phyloP scores from a whole-genome alignment of 2,113 vertebrate genomes.

The Corynorhinus townsendii region DNA sequence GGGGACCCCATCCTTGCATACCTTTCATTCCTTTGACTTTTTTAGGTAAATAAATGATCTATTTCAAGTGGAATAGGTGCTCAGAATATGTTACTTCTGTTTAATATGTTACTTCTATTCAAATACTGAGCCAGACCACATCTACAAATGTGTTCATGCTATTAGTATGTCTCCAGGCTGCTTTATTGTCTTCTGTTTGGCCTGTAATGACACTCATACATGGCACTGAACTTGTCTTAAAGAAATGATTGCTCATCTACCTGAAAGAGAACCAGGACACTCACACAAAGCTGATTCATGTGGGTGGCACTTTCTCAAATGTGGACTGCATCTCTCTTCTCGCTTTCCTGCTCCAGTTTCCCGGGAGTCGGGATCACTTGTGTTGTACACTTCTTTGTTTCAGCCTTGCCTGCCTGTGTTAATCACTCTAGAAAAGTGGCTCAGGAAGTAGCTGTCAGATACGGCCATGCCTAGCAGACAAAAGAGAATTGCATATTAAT shows the following conservation, averaged over 20 bases:
- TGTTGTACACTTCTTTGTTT: not conserved
- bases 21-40: not conserved
- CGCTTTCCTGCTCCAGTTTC: not conserved
- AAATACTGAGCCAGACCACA: not conserved
- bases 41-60: not conserved
- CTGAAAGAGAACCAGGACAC: not conserved
- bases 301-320: not conserved
- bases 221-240: slow-evolving; percentile 8
- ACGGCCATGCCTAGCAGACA: not conserved
- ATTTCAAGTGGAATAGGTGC: not conserved
- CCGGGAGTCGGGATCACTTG: not conserved
- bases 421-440: not conserved
- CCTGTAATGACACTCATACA: not conserved
- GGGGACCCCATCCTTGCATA: not conserved
- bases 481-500: not conserved
- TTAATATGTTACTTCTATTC: slow-evolving; percentile 4
- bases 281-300: not conserved
- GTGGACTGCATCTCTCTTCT: not conserved
- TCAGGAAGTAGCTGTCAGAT: not conserved
- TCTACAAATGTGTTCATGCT: not conserved
- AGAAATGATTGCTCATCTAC: slow-evolving; percentile 3
- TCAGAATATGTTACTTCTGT: not conserved
- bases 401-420: not conserved
- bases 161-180: not conserved
- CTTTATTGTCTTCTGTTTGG: not conserved